Evolutionary conservation across 2,113 vertebrate genomes (phyloP), one percentile per base, ranked within the genome.

Genomic region (Nesoenas mayeri): DNA sequence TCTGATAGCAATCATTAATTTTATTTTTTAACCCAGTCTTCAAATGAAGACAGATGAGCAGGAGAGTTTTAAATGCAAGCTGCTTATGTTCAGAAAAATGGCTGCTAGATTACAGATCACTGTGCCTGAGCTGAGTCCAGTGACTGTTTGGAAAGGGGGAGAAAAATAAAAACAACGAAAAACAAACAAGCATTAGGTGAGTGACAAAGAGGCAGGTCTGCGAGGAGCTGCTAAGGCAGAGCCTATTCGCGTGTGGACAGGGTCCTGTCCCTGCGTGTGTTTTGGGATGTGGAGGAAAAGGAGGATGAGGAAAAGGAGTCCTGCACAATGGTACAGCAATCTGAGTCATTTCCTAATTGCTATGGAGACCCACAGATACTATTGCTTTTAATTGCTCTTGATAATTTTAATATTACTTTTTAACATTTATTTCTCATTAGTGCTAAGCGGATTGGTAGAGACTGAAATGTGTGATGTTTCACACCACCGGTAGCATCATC

Each of bases 1-100:
- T 97, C 98, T 98, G 98, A 98, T 98, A 98, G 98, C 98, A 97
- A 98, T 98, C 98, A 98, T 99, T 98, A 98, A 98, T 99, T 99
- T 98, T 98, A 98, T 98, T 98, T 98, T 99, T 98, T 98, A 98
- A 98, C 98, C 98, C 97, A 95, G 98, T 98, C 98, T 98, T 99
- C 98, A 98, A 98, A 99, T 98, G 98, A 98, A 99, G 98, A 99
- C 98, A 89, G 98, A 99, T 98, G 98, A 98, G 95, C 82, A 88
- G 94, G 94, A 92, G 98, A 98, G 97, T 98, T 98, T 98, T 98
- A 98, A 98, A 98, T 97, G 98, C 97, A 97, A 97, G 97, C 98
- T 98, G 98, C 98, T 98, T 98, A 98, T 94, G 97, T 97, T 97
- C 97, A 98, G 98, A 98, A 97, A 98, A 98, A 98, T 98, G 98